Percentiles rank a stretch among this genome's conserved stretches.
phyloP scores from a whole-genome alignment of 1,140 invertebrate genomes.

The Drosophila orosa region DNA sequence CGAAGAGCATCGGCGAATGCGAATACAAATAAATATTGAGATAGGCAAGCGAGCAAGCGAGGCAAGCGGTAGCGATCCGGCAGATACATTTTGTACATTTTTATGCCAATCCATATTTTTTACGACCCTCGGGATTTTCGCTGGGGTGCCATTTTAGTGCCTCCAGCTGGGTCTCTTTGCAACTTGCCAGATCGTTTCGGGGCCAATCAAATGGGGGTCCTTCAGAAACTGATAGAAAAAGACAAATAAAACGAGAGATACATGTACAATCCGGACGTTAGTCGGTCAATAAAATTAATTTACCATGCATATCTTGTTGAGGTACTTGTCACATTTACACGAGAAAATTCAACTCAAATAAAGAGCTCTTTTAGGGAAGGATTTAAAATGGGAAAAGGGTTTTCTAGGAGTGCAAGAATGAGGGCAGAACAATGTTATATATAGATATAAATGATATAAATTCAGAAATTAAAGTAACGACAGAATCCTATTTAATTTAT shows the following conservation, averaged over 20 bases:
- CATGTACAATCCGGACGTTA: background rate
- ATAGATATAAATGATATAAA: too few relatives aligned
- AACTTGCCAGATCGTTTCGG: conserved; percentile 37
- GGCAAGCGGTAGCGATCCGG: conserved; percentile 17
- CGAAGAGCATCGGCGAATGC: conserved; percentile 37
- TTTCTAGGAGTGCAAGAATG: too few relatives aligned
- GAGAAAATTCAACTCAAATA: background rate
- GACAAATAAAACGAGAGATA: conserved; percentile 1
- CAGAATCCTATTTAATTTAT: too few relatives aligned
- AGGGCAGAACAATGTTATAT: too few relatives aligned
- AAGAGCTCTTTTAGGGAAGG: background rate
- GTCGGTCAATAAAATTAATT: conserved; percentile 12
- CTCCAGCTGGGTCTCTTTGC: conserved; percentile 33
- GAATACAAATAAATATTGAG: conserved; percentile 52
- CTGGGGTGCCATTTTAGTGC: conserved; percentile 12
- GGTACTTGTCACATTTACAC: conserved; percentile 1
- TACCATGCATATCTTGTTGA: background rate
- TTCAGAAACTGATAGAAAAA: background rate
- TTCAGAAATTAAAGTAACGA: too few relatives aligned
- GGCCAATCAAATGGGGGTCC: conserved; percentile 9
- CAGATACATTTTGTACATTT: conserved; percentile 49
- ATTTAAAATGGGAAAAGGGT: too few relatives aligned
- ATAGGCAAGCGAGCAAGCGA: conserved; percentile 37
- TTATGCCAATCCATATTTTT: conserved; percentile 46
- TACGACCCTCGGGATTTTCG: conserved; percentile 29